Evolutionary conservation across 1,140 invertebrate species (phyloP).

Genomic region (Amphibalanus amphitrite): DNA sequence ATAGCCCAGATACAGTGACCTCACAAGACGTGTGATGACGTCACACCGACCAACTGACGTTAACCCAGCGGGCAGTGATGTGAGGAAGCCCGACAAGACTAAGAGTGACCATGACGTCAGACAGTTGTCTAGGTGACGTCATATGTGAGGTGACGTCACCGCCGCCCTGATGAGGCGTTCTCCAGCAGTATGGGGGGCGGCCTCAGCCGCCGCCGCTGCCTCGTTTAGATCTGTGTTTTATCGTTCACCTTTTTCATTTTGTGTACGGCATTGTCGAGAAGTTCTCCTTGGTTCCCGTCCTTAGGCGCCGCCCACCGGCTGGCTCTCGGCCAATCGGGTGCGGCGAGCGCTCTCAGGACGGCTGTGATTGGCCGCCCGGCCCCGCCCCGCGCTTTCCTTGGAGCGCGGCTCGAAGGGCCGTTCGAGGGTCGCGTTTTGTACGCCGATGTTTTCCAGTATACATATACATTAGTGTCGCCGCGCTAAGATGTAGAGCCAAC

Average conservation of each 20-base stretch:
- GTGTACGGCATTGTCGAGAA: not conserved
- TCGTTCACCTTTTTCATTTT: not conserved
- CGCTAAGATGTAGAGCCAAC: no score
- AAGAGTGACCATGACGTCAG: no score
- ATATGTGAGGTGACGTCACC: not conserved
- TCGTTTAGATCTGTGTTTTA: not conserved
- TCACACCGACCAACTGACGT: no score
- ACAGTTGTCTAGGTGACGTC: no score
- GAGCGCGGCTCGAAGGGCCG: no score
- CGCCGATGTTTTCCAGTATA: not conserved
- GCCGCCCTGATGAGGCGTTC: no score
- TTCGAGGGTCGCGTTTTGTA: not conserved
- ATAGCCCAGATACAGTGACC: no score
- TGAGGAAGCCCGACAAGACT: no score
- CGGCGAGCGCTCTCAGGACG: not conserved
- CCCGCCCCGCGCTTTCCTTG: not conserved
- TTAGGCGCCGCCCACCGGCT: no score
- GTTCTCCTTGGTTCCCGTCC: not conserved
- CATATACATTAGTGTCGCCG: not conserved
- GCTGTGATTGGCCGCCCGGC: not conserved
- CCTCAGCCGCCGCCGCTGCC: no score
- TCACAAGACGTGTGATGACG: no score
- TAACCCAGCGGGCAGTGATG: no score
- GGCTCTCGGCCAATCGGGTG: not conserved
- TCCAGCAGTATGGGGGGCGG: not conserved